Base-by-base conservation (phyloP, 2,888 invertebrate genomes). In the Acronicta alni region DNA sequence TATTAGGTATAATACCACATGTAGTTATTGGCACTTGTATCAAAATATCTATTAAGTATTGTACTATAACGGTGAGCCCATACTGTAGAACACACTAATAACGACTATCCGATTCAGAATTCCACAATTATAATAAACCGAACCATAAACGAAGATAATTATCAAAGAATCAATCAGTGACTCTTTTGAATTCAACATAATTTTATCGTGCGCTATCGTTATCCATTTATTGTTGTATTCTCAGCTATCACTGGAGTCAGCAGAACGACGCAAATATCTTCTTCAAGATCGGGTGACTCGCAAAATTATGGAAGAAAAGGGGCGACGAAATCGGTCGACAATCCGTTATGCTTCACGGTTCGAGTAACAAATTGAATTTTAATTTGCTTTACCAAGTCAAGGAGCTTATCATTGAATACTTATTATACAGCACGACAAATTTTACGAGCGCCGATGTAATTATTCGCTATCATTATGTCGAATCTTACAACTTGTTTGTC, bases 281-380 rank as follows among this genome's bases (percentile, higher is more conserved):
- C 80, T 82, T 83, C 78, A 78, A 82, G 84, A 87, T 83, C 81
- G 88, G 82, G 85, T 83, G 86, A 89, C 83, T 89, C 84, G 86
- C 84, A 83, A 89, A 91, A 90, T 91, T 88, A 89, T 90, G 85
- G 87, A 87, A 88, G 89, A 89, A 89, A 89, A 86, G 89, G 89
- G 89, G 88, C 87, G 88, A 89, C 87, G 84, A 88, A 91, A 89
- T 88, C 90, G 85, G 87, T 85, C 83, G 87, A 89, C 91, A 92
- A 91, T 91, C 91, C 89, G 90, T 87, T 89, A 88, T 90, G 89
- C 89, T 91, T 92, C 90, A 91, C 89, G 89, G 92, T 88, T 89
- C 87, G 84, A 87, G 80, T 85, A 89, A 89, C 91, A 92, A 92
- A 93, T 93, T 93, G 92, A 92, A 93, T 92, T 93, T 92, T 93